phyloP scores from a whole-genome alignment of 2,888 invertebrate species.

The Rotaria magnacalcarata region DNA sequence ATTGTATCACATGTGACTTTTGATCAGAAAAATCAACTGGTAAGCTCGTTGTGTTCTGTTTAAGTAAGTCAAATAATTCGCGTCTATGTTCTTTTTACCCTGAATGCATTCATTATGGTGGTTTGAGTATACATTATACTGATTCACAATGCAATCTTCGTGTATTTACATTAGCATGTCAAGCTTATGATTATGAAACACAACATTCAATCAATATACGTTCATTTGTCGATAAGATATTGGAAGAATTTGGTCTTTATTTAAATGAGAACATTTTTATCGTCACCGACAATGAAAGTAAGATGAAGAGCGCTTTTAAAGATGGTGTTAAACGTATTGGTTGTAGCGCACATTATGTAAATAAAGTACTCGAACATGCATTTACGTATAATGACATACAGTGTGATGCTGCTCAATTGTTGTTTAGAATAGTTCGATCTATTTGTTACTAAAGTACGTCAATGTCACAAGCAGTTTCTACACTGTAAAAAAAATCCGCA shows the following conservation, averaged over 20 bases:
- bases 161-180: constrained; percentile 4
- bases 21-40: background rate
- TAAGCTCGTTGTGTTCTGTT: background rate
- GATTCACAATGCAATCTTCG: background rate
- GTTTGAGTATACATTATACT: background rate
- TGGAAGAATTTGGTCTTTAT: background rate
- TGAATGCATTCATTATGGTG: constrained; percentile 1
- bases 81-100: background rate
- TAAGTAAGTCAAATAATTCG: background rate
- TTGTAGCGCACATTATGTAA: background rate
- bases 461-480: background rate
- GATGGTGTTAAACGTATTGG: background rate
- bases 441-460: no score
- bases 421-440: no score
- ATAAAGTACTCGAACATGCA: background rate
- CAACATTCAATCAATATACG: background rate
- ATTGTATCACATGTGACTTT: background rate
- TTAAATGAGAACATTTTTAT: background rate
- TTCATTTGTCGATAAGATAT: background rate
- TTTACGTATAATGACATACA: background rate
- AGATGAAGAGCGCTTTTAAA: background rate
- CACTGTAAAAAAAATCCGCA: no score
- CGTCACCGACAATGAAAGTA: background rate
- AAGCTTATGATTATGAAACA: background rate
- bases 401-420: background rate